phyloP scores from a whole-genome alignment of 2,113 vertebrate genomes.

The Brachirus orientalis region DNA sequence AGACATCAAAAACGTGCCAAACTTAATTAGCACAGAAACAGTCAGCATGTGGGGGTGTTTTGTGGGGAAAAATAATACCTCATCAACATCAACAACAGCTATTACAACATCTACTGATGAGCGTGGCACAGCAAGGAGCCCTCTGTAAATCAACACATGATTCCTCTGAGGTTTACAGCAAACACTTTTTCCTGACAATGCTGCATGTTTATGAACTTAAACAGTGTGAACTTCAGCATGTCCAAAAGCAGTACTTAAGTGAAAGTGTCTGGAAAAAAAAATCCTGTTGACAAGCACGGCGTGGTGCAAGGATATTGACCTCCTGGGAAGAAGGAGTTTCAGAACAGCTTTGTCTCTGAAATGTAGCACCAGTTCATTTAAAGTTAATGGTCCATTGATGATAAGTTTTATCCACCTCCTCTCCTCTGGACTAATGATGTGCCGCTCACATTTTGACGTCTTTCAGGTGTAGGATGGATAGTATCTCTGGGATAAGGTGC shows the following conservation, averaged over 20 bases:
- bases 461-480: constrained; percentile 48
- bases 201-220: constrained; percentile 10
- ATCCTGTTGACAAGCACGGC: constrained; percentile 42
- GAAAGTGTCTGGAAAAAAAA: constrained; percentile 16
- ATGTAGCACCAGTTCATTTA: constrained; percentile 63
- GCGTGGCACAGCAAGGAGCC: constrained; percentile 19
- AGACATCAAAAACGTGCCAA: constrained; percentile 50
- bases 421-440: constrained; percentile 51
- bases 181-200: neutral
- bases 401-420: constrained; percentile 57
- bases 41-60: constrained; percentile 64
- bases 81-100: constrained; percentile 53
- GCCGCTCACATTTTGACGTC: constrained; percentile 37
- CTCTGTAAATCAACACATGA: constrained; percentile 37
- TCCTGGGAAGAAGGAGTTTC: constrained; percentile 41
- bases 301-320: constrained; percentile 13
- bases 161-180: constrained; percentile 29
- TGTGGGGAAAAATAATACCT: constrained; percentile 65
- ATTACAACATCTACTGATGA: constrained; percentile 48
- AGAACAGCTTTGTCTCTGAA: constrained; percentile 59
- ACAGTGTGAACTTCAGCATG: neutral
- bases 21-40: constrained; percentile 64
- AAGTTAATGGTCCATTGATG: constrained; percentile 67
- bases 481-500: constrained; percentile 10
- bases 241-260: constrained; percentile 12